Percentiles rank a stretch among this genome's conserved stretches.
phyloP scores from a whole-genome alignment of 1,140 invertebrate species.

The Bombus difficillimus region DNA sequence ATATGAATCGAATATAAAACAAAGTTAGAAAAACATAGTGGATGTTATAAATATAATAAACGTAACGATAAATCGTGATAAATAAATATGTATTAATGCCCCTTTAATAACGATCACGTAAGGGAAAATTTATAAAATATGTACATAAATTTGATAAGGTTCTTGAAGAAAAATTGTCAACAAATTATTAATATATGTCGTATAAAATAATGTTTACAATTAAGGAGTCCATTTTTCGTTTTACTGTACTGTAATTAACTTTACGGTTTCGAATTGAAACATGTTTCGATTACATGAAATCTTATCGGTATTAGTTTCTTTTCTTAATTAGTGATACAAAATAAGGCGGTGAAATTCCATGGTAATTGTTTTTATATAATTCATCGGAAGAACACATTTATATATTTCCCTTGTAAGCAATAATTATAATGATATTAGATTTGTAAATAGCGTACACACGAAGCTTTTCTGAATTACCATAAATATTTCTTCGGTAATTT shows the following conservation, averaged over 20 bases:
- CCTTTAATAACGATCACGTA: neutral
- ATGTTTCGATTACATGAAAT: conserved; percentile 18
- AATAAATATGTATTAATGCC: neutral
- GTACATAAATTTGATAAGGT: neutral
- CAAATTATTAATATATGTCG: neutral
- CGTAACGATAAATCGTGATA: neutral
- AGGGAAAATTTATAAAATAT: neutral
- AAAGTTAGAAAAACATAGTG: neutral
- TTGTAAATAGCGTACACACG: neutral
- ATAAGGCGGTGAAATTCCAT: neutral
- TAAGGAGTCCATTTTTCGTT: neutral
- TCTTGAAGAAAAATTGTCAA: neutral
- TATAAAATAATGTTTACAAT: neutral
- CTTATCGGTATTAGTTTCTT: conserved; percentile 18
- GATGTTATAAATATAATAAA: neutral
- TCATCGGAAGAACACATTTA: too few species aligned
- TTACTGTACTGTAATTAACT: neutral
- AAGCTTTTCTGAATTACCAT: neutral
- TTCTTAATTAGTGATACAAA: conserved; percentile 4
- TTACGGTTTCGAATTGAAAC: neutral
- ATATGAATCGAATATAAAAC: neutral
- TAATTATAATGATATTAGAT: neutral
- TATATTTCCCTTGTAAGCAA: neutral
- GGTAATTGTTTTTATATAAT: neutral
- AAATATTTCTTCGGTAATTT: neutral